Base-by-base conservation (phyloP, 2,888 invertebrate species). In the Portevinia maculata region DNA sequence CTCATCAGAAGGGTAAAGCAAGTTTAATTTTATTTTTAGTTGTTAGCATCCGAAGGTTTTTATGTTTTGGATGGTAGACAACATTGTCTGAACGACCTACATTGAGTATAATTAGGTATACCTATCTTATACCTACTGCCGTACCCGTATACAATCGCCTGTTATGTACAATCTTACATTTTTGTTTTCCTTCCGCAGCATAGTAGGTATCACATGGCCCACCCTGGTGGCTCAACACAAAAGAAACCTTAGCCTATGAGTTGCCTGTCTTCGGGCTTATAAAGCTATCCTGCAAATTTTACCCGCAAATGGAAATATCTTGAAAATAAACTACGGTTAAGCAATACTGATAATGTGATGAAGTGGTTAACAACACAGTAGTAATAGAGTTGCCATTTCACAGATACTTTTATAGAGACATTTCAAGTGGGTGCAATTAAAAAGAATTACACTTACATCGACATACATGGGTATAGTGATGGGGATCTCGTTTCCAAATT, bases 131-230 rank as follows among this genome's bases (percentile, higher is more conserved):
- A n/a, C n/a, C n/a, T n/a, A n/a, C n/a, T n/a, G n/a, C n/a, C n/a
- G n/a, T n/a, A n/a, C n/a, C n/a, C n/a, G n/a, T n/a, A n/a, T n/a
- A n/a, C n/a, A n/a, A n/a, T n/a, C n/a, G n/a, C n/a, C n/a, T n/a
- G n/a, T n/a, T n/a, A n/a, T n/a, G n/a, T n/a, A n/a, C n/a, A n/a
- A n/a, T n/a, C n/a, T n/a, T n/a, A n/a, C n/a, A n/a, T n/a, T n/a
- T n/a, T n/a, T n/a, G n/a, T 19, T 39, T 69, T 57, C 74, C 74
- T 74, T 79, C 74, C 60, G 79, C 79, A 60, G 69, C 74, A 50
- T 57, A n/a, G n/a, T n/a, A n/a, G n/a, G n/a, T n/a, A 67, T 62
- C 60, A 39, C 74, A 67, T 60, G 60, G 53, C 15, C 30, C 59
- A 57, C 62, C 17, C 7, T 34, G 30, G 17, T 39, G 28, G 17